Base-by-base conservation (phyloP, 1,140 invertebrate species). In the Whitmania pigra region DNA sequence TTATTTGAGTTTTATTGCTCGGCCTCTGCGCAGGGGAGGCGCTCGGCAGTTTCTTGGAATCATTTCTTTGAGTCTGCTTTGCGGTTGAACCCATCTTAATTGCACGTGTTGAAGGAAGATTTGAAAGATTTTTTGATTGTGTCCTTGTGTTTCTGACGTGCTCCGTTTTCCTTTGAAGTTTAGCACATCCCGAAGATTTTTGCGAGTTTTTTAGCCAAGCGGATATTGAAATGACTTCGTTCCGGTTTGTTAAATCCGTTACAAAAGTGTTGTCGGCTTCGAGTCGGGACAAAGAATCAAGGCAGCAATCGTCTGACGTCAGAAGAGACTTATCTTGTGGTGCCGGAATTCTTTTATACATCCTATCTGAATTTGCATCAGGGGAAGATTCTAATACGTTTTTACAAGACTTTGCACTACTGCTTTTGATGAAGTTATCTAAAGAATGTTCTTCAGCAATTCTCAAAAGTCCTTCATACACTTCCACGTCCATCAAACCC, bases 381-480 rank as follows among this genome's bases (percentile, higher is more conserved):
- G 6, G 6, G 6, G 22, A 22, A 63, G 22, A 25, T 63, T 63
- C 22, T 25, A 63, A 31, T 25, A 18, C 6, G 9, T 63, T 63
- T 63, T 18, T 63, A 63, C 29, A 31, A 63, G 11, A 31, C 29
- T 18, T 63, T 63, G 57, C 29, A 31, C 57, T 63, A 15, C 20
- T 63, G 11, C 57, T 25, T 25, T 63, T 63, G 22, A 63, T 25
- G 57, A 18, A 22, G 18, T 13, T 31, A 25, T 63, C 57, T 25
- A 63, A 31, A 63, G 57, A 63, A 63, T 63, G 22, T 31, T 63
- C 29, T 31, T 63, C 57, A 25, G 57, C 57, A 18, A 63, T 63
- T 20, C 29, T 63, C 57, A 63, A 7, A 25, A 63, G 9, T 22
- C 57, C 29, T 22, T 31, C 57, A 31, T 63, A 63, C 2, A 31